A percentile compares a stretch with the other conserved stretches of the same genome.
These are phyloP conservation scores for Uria aalge DNA, from an alignment of 2,113 vertebrate genomes.

Conservation along the genomic window DNA sequence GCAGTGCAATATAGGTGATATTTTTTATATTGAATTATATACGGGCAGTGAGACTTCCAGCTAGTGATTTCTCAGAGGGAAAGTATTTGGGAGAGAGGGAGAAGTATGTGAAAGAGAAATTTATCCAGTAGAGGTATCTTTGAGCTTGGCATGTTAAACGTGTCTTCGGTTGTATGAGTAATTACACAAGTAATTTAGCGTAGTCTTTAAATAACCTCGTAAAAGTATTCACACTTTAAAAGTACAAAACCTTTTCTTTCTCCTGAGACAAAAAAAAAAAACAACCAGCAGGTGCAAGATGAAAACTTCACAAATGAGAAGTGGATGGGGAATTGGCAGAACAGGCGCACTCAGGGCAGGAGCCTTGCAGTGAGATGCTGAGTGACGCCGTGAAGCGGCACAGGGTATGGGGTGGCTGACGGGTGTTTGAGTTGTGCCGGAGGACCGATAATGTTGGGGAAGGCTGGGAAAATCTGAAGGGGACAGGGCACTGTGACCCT, in stretches of 20 bases:
- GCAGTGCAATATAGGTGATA: neutral
- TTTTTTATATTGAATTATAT: neutral
- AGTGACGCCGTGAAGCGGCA: constrained; percentile 29
- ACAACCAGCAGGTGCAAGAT: constrained; percentile 25
- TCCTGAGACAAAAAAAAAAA: constrained; percentile 43
- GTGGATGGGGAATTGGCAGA: constrained; percentile 50
- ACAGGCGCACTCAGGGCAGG: neutral
- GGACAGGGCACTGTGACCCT: neutral
- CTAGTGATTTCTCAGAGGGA: neutral
- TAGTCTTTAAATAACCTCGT: constrained; percentile 42
- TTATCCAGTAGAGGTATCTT: neutral
- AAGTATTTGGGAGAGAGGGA: neutral
- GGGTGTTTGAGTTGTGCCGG: constrained; percentile 26
- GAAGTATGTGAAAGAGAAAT: neutral
- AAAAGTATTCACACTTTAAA: constrained; percentile 58
- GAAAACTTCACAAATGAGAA: constrained; percentile 43
- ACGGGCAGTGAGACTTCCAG: neutral
- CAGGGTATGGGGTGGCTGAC: constrained; percentile 1
- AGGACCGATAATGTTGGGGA: neutral
- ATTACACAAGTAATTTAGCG: constrained; percentile 24
- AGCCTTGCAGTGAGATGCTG: constrained; percentile 16
- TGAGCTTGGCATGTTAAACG: neutral
- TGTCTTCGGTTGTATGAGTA: constrained; percentile 36
- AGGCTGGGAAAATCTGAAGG: neutral
- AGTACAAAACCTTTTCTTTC: constrained; percentile 55